phyloP scores from a whole-genome alignment of 2,797 vertebrate species.

The Anolis apletophallus region DNA sequence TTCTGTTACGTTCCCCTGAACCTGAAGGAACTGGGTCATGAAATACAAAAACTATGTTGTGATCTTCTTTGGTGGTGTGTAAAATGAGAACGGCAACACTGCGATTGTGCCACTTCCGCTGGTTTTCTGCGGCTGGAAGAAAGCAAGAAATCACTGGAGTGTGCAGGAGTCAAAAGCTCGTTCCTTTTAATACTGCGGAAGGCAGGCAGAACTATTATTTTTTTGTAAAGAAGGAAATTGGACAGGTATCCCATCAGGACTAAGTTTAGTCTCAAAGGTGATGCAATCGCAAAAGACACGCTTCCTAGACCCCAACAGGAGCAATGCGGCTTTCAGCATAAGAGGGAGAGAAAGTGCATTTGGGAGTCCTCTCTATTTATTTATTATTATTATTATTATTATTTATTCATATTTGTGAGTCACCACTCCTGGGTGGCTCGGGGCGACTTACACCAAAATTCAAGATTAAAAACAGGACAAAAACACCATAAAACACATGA shows the following conservation, averaged over 20 bases:
- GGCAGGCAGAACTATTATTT: not conserved
- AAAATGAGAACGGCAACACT: not conserved
- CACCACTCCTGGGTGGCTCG: too few relatives aligned
- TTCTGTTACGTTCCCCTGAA: too few relatives aligned
- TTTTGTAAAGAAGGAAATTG: too few relatives aligned
- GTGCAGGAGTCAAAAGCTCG: not conserved
- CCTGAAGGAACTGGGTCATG: not conserved
- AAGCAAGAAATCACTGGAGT: not conserved
- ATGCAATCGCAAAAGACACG: not conserved
- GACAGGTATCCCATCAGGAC: not conserved
- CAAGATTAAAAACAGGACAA: too few relatives aligned
- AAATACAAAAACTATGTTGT: not conserved
- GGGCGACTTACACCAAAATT: too few relatives aligned
- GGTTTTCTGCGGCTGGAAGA: not conserved
- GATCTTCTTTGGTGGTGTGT: not conserved
- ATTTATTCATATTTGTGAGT: too few relatives aligned
- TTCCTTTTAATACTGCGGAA: not conserved
- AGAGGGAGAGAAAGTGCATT: not conserved
- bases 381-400: too few relatives aligned
- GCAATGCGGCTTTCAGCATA: not conserved
- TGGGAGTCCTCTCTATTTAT: not conserved
- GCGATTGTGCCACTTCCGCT: not conserved
- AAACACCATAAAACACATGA: too few relatives aligned
- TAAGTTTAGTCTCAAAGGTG: not conserved
- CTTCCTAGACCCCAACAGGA: not conserved